Conservation (phyloP, 2,888 invertebrate genomes). For the Agrochola circellaris region DNA sequence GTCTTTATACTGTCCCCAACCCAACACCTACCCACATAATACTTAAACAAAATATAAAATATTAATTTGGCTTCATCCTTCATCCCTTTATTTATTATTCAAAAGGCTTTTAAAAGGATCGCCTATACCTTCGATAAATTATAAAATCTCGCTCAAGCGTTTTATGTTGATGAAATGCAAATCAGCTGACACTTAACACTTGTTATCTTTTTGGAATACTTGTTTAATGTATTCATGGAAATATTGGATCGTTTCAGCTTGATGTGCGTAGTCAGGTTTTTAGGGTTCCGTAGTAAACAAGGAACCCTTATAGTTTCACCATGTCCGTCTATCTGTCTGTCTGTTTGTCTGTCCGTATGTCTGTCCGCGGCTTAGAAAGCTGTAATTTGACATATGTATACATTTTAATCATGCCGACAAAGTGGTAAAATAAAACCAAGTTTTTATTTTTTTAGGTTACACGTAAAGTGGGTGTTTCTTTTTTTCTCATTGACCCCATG, state of each 20-base stretch:
- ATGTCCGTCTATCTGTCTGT: too few relatives aligned
- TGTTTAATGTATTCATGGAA: constrained; percentile 60
- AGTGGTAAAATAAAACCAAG: too few relatives aligned
- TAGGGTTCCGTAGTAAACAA: too few relatives aligned
- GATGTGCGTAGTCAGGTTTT: background rate
- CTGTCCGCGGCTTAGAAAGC: too few relatives aligned
- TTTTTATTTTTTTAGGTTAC: too few relatives aligned
- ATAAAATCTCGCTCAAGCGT: constrained; percentile 76
- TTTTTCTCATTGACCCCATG: too few relatives aligned
- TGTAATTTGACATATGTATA: too few relatives aligned
- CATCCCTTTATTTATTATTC: constrained; percentile 78
- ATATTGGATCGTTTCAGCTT: constrained; percentile 34
- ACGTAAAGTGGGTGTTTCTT: too few relatives aligned
- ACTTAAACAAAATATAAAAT: constrained; percentile 74
- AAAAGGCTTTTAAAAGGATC: constrained; percentile 78
- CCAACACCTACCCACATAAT: constrained; percentile 33
- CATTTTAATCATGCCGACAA: too few relatives aligned
- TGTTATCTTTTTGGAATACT: constrained; percentile 58
- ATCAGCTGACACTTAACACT: constrained; percentile 72
- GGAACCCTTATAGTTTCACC: too few relatives aligned
- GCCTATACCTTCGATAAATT: constrained; percentile 79
- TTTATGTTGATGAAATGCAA: constrained; percentile 80
- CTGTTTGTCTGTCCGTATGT: too few relatives aligned
- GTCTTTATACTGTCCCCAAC: constrained; percentile 33
- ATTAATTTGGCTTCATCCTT: constrained; percentile 75